Base-by-base conservation (phyloP, 92 coral and sea anemone species). In the Meandrina meandrites region DNA sequence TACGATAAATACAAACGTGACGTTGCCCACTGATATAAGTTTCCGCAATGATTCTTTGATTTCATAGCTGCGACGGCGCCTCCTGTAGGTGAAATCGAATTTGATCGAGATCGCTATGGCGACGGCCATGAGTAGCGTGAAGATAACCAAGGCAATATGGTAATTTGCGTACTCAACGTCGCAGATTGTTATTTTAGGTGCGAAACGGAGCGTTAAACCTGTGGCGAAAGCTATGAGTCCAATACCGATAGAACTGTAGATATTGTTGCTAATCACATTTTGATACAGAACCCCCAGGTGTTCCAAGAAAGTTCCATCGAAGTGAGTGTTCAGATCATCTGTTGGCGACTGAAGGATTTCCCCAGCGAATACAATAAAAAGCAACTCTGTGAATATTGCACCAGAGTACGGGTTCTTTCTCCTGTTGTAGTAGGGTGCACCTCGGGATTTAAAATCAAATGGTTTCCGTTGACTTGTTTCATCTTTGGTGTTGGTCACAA, bases 251-350 rank as follows among this genome's bases (percentile, higher is more conserved):
- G 98, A 91, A 66, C 98, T 94, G 86, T 89, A 95, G 24, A 92
- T 36, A 78, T 90, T 92, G 86, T 91, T 95, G 56, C 81, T 82
- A 62, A 87, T 88, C 54, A 87, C 90, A 48, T 93, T 93, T 89
- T 93, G 96, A 71, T 89, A 85, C 31, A 95, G 80, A 12, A 95
- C 98, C n/a, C 94, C 96, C 37, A 95, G 78, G 76, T 94, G 96
- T 64, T 95, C 98, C 82, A 95, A 53, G 75, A 93, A 93, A 14
- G 98, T 95, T 22, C 98, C 98, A 80, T 93, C 98, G 70, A 88
- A 91, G 62, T 95, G 96, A 15, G 92, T 91, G 79, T 95, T 93
- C 5, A 95, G 70, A 64, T 95, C 98, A 57, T 95, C 98, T 16
- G 96, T 95, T 0, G 98, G 94, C 31, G 96, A 86, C 86, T 93